phyloP scores from a whole-genome alignment of 2,797 vertebrate species.

The Spizella passerina region DNA sequence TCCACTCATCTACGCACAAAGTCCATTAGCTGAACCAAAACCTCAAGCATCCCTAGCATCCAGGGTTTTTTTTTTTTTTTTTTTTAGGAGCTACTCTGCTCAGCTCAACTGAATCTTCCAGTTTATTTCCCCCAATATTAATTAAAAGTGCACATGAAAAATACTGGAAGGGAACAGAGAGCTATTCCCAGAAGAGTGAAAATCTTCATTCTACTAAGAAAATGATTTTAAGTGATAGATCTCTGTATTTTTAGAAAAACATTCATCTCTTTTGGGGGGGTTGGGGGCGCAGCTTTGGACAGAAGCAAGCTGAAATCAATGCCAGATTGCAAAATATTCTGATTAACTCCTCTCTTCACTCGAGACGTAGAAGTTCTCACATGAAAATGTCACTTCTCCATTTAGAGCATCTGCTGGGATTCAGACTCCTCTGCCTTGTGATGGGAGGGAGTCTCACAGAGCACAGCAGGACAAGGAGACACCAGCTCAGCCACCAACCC shows the following conservation, averaged over 20 bases:
- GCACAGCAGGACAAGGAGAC: neutral
- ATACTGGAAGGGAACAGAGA: neutral
- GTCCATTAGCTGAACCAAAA: neutral
- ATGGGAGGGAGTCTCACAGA: neutral
- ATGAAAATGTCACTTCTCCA: neutral
- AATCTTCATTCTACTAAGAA: neutral
- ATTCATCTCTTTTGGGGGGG: neutral
- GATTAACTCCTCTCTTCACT: neutral
- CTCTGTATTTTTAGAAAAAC: neutral
- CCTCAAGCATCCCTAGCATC: neutral
- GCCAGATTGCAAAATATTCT: neutral
- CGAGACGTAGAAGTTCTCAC: neutral
- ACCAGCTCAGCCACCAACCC: neutral
- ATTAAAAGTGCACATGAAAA: neutral
- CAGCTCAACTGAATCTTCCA: neutral
- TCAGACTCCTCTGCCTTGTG: neutral
- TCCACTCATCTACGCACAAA: neutral
- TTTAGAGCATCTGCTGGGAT: neutral
- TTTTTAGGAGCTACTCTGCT: neutral
- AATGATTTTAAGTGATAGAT: neutral
- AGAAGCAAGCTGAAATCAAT: constrained; percentile 10
- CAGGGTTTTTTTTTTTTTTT: neutral
- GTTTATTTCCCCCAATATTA: neutral
- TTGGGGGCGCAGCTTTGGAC: neutral
- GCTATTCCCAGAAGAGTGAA: neutral